Evolutionary conservation across 1,140 invertebrate genomes (phyloP).

Genomic region (Zophobas morio): DNA sequence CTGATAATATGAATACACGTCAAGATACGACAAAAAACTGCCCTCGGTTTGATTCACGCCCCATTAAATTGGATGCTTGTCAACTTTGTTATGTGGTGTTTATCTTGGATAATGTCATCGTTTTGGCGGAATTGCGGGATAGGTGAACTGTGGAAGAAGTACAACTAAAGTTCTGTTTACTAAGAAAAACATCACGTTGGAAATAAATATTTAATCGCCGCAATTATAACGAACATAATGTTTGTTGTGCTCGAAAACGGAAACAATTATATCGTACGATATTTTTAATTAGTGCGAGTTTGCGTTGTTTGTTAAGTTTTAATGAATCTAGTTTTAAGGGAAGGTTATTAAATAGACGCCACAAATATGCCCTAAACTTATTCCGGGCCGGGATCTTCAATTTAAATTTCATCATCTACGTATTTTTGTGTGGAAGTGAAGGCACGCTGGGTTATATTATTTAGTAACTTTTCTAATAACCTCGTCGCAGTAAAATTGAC

Average conservation of each 20-base stretch:
- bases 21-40: slow-evolving; percentile 5
- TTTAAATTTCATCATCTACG: slow-evolving; percentile 21
- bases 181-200: too few relatives aligned
- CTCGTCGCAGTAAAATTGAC: not conserved
- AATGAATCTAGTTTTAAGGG: too few relatives aligned
- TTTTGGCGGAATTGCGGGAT: slow-evolving; percentile 1
- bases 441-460: slow-evolving; percentile 2
- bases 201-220: too few relatives aligned
- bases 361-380: slow-evolving; percentile 6
- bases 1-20: slow-evolving; percentile 20
- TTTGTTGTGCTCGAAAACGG: too few relatives aligned
- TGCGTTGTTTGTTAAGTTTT: too few relatives aligned
- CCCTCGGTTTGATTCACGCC: slow-evolving; percentile 29
- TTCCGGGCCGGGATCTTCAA: not conserved
- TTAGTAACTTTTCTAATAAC: slow-evolving; percentile 27
- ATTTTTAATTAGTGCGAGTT: too few relatives aligned
- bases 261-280: too few relatives aligned
- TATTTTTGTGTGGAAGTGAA: slow-evolving; percentile 1
- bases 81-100: slow-evolving; percentile 23
- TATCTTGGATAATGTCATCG: slow-evolving; percentile 17
- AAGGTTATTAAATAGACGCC: too few relatives aligned
- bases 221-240: too few relatives aligned
- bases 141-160: slow-evolving; percentile 1
- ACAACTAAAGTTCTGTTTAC: not conserved
- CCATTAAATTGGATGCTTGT: slow-evolving; percentile 30